Percentiles rank a stretch among this genome's conserved stretches.
phyloP scores from a whole-genome alignment of 2,797 vertebrate genomes.

The Arremon brunneinucha region DNA sequence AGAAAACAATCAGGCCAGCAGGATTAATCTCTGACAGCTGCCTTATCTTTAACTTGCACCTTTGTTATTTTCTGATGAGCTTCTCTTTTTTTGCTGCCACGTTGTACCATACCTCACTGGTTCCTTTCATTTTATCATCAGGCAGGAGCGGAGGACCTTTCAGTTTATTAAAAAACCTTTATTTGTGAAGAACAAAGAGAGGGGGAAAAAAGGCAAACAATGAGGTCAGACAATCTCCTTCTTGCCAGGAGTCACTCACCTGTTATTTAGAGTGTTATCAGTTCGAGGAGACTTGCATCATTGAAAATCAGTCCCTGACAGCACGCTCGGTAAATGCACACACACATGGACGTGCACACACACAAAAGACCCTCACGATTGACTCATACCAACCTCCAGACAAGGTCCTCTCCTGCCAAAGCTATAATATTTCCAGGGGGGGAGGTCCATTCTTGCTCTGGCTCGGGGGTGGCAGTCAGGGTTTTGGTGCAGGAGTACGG shows the following conservation, averaged over 20 bases:
- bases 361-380: constrained; percentile 65
- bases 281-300: constrained; percentile 81
- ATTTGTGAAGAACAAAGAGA: constrained; percentile 99
- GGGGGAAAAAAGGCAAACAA: constrained; percentile 94
- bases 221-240: constrained; percentile 99
- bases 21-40: constrained; percentile 99
- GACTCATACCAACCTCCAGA: constrained; percentile 80
- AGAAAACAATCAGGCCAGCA: constrained; percentile 99
- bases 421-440: constrained; percentile 34
- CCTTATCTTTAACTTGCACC: constrained; percentile 99
- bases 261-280: constrained; percentile 98
- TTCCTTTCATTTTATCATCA: constrained; percentile 99
- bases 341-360: not conserved
- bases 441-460: not conserved
- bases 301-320: constrained; percentile 79
- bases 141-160: constrained; percentile 93
- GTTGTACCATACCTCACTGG: constrained; percentile 99
- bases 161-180: constrained; percentile 99
- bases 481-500: not conserved
- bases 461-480: constrained; percentile 1
- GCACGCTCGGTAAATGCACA: constrained; percentile 54
- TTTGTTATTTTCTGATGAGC: constrained; percentile 99
- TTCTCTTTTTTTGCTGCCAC: constrained; percentile 91
- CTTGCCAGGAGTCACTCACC: constrained; percentile 98
- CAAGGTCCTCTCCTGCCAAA: constrained; percentile 83